Base-by-base conservation (phyloP, 2,113 vertebrate genomes). In the Neodontobutis hainanensis region DNA sequence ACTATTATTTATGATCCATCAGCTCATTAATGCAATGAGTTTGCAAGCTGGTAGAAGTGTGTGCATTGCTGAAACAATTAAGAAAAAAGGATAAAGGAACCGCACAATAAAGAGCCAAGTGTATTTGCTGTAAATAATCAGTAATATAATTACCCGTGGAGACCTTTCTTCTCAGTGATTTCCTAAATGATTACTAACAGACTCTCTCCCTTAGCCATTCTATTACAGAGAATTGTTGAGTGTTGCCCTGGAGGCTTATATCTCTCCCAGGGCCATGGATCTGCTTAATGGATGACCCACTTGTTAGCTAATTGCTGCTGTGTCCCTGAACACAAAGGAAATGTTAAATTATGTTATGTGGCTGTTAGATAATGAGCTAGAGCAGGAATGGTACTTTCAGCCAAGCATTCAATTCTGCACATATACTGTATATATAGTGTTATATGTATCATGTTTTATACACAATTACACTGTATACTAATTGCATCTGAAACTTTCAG, bases 271-370 rank as follows among this genome's bases (percentile, higher is more conserved):
- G 87, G 87, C 85, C 78, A 70, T 44, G 49, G 87, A 84, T 73
- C 88, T 85, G 82, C 70, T 85, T 90, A 92, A 92, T 91, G 85
- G 87, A 89, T 91, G 89, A 91, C 89, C 90, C 89, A 90, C 90
- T 91, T 92, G 84, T 91, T 89, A 81, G 87, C 90, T 94, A 95
- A 94, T 93, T 94, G 92, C 68, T 59, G 78, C 63, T 88, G 82
- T 92, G 88, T 94, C 90, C 85, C 91, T 88, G 88, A 91, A 92
- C 90, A 93, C 86, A 93, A 94, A 92, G 86, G 89, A 92, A 92
- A 90, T 90, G 92, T 92, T 86, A 89, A 93, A 92, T 92, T 77
- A 87, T 92, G 88, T 91, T 90, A 87, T 44, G 42, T 84, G 83
- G 86, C 84, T 89, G 71, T 82, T 91, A 90, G 87, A 91, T 93